Conservation (phyloP, 2,888 invertebrate species). For the Gymnosoma rotundatum region DNA sequence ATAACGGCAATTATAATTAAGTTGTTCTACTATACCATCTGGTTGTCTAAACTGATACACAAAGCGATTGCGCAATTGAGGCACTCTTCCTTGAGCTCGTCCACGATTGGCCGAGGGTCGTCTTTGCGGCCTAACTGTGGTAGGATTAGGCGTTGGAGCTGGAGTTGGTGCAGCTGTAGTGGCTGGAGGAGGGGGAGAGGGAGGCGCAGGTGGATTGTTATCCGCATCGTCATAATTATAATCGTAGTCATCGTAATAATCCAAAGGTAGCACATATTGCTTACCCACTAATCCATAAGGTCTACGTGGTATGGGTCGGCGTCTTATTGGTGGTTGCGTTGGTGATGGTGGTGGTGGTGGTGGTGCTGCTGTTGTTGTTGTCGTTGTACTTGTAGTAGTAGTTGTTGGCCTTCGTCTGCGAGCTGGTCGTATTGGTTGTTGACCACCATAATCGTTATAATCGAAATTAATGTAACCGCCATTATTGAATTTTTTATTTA, state of each 20-base stretch:
- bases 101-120: slow-evolving; percentile 8
- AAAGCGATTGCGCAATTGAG: slow-evolving; percentile 74
- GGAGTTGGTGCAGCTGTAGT: slow-evolving; percentile 33
- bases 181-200: too few species aligned
- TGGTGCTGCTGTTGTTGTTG: slow-evolving; percentile 24
- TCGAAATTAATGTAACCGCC: slow-evolving; percentile 61
- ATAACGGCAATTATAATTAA: slow-evolving; percentile 79
- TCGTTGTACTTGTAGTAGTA: slow-evolving; percentile 45
- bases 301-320: slow-evolving; percentile 52
- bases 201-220: too few species aligned
- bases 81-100: slow-evolving; percentile 49
- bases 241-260: slow-evolving; percentile 64
- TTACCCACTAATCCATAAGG: slow-evolving; percentile 51
- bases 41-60: slow-evolving; percentile 78
- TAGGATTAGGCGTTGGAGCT: neutral
- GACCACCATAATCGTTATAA: slow-evolving; percentile 52
- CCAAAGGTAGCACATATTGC: slow-evolving; percentile 37
- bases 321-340: slow-evolving; percentile 26
- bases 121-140: slow-evolving; percentile 14
- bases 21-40: slow-evolving; percentile 78
- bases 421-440: slow-evolving; percentile 23
- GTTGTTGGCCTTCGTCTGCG: slow-evolving; percentile 57
- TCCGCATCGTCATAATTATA: slow-evolving; percentile 55
- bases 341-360: slow-evolving; percentile 12
- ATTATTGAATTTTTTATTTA: slow-evolving; percentile 50